Base-by-base conservation (phyloP, 2,888 invertebrate genomes). In the Luffia ferchaultella region DNA sequence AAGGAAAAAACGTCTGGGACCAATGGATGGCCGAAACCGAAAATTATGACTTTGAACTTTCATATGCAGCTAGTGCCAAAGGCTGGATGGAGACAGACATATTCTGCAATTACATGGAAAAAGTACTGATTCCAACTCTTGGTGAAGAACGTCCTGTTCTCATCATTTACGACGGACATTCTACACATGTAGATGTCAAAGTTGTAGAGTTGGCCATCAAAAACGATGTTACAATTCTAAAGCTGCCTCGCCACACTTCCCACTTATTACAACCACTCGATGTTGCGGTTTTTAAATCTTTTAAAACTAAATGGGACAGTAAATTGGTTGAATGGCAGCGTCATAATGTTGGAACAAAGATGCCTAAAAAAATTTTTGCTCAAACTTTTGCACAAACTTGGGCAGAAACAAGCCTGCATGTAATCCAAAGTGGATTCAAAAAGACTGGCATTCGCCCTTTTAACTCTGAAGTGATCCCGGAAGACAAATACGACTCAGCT, bases 1-100 rank as follows among this genome's bases (percentile, higher is more conserved):
- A 59, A 52, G 58, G 59, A 5, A 59, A 57, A 54, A 49, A 50
- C 51, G 54, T 60, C 12, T 63, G 55, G 56, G 56, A 61, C 30
- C 48, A 54, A 17, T 63, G 60, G 62, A 60, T 62, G 56, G 57
- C 57, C 5, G 53, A 53, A 44, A 50, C 30, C 17, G 54, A 54
- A 18, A 49, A 19, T 20, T 55, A 60, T 46, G 57, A 62, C 51
- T 61, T 62, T 50, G 58, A 63, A 42, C 53, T 63, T 1, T 45
- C 65, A 16, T 61, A 58, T 54, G 58, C 60, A 5, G 67, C 69
- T 1, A 67, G 64, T 44, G 52, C 18, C 16, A 63, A 59, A 15
- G 66, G 70, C 18, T 62, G 61, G 62, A 62, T 62, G 62, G 57
- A 62, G 51, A 52, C 52, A 18, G 51, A 16, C 16, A 30, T 50